These are phyloP conservation scores for Dasypogon diadema DNA, from an alignment of 2,888 invertebrate genomes.

Conservation along the genomic window DNA sequence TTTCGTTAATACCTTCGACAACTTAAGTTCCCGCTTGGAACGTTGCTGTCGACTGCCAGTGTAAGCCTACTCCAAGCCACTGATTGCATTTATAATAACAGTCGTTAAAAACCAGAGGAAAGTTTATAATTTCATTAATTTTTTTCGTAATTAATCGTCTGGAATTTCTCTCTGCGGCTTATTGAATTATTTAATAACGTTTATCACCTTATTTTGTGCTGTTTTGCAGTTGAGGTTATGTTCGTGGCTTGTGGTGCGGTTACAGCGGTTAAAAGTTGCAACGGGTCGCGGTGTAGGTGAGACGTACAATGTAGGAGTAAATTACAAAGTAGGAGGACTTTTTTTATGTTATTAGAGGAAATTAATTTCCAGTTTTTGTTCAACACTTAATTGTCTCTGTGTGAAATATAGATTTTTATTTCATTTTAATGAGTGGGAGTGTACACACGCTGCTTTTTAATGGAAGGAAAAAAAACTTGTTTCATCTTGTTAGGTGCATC, in stretches of 20 bases:
- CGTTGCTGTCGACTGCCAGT: no score
- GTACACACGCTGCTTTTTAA: no score
- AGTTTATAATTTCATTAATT: not conserved
- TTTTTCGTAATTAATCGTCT: constrained; percentile 8
- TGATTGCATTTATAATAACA: no score
- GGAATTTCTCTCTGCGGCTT: constrained; percentile 21
- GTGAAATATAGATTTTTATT: constrained; percentile 9
- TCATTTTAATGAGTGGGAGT: constrained; percentile 25
- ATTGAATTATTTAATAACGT: not conserved
- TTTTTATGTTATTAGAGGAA: constrained; percentile 13
- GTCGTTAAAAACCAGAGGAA: no score
- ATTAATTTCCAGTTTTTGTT: constrained; percentile 16
- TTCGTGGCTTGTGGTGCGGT: not conserved
- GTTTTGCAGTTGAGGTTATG: constrained; percentile 20
- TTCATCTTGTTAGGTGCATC: constrained; percentile 10
- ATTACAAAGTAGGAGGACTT: constrained; percentile 1
- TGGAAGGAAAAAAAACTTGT: constrained; percentile 5
- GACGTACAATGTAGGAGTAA: not conserved
- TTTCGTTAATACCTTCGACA: no score
- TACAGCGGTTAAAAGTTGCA: not conserved
- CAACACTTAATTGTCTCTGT: not conserved
- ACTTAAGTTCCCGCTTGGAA: no score
- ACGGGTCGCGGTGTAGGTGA: constrained; percentile 1
- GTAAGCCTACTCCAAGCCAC: no score
- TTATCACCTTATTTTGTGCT: constrained; percentile 1